Evolutionary conservation across 2,888 invertebrate species (phyloP).

Genomic region (Cyclophora punctaria): DNA sequence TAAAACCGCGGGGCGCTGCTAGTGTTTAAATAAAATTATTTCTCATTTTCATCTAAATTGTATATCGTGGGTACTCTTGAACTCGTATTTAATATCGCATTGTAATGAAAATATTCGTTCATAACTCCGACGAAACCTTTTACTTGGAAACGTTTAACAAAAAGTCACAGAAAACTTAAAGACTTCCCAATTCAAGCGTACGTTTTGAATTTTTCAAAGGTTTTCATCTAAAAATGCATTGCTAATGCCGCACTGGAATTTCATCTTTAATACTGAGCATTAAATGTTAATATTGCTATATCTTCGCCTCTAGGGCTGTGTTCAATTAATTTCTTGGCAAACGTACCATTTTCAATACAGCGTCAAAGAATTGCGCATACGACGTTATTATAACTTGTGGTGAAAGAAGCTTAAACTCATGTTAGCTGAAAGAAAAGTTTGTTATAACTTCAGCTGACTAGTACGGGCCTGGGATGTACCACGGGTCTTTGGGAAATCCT

Average conservation of each 20-base stretch:
- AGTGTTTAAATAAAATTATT: too few species aligned
- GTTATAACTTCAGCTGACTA: too few species aligned
- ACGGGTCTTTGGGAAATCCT: too few species aligned
- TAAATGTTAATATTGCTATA: conserved; percentile 2
- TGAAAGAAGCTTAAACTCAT: too few species aligned
- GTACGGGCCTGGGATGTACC: too few species aligned
- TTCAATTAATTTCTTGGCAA: conserved; percentile 48
- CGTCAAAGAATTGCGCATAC: conserved; percentile 26
- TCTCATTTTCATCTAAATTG: too few species aligned
- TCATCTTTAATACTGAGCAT: background rate
- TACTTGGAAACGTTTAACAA: conserved; percentile 1
- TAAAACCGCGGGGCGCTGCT: too few species aligned
- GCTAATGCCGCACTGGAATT: background rate
- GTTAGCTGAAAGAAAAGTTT: too few species aligned
- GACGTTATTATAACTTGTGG: conserved; percentile 34
- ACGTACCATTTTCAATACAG: conserved; percentile 36
- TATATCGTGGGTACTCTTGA: too few species aligned
- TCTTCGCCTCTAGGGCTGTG: conserved; percentile 29
- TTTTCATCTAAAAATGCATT: conserved; percentile 15
- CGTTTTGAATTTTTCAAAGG: conserved; percentile 16
- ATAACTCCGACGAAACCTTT: background rate
- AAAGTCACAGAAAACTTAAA: conserved; percentile 10
- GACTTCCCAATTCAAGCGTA: conserved; percentile 10
- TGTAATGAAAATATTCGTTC: background rate
- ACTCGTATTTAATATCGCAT: too few species aligned